phyloP scores from a whole-genome alignment of 2,888 invertebrate species.

The Caenorhabditis wallacei region DNA sequence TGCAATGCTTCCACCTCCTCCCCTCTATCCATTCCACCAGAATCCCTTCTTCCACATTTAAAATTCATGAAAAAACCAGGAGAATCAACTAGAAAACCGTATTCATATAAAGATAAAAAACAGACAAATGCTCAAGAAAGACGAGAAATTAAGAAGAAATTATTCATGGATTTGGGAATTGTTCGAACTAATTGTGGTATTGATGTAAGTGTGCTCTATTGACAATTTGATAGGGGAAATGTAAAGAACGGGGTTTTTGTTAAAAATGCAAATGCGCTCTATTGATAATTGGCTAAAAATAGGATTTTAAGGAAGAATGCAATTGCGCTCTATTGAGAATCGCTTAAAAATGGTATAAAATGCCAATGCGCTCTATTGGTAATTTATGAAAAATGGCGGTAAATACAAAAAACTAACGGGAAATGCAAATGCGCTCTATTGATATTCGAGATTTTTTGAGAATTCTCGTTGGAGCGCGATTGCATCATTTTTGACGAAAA shows the following conservation, averaged over 20 bases:
- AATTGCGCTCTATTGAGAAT: too few relatives aligned
- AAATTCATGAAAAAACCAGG: background rate
- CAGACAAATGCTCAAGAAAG: conserved; percentile 25
- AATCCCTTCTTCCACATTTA: background rate
- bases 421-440: too few relatives aligned
- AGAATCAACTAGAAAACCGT: conserved; percentile 24
- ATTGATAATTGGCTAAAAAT: too few relatives aligned
- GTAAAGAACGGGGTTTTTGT: background rate
- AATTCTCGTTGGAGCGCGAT: too few relatives aligned
- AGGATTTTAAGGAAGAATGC: too few relatives aligned
- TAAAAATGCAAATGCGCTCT: conserved; percentile 8
- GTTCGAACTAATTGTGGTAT: conserved; percentile 58
- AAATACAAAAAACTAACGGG: too few relatives aligned
- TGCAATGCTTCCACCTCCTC: background rate
- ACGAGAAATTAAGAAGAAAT: conserved; percentile 60
- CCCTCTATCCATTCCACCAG: background rate
- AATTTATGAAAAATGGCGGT: too few relatives aligned
- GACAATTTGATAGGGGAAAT: background rate
- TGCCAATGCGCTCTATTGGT: too few relatives aligned
- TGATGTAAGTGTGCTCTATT: conserved; percentile 40
- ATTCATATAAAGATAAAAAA: conserved; percentile 42
- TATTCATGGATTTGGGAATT: conserved; percentile 64
- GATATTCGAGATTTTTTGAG: too few relatives aligned
- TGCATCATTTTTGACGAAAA: too few relatives aligned
- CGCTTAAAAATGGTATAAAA: too few relatives aligned